A percentile compares a stretch with the other conserved stretches of the same genome.
Evolutionary conservation across 2,888 invertebrate species (phyloP).

Genomic region (Drosophila barbarae): DNA sequence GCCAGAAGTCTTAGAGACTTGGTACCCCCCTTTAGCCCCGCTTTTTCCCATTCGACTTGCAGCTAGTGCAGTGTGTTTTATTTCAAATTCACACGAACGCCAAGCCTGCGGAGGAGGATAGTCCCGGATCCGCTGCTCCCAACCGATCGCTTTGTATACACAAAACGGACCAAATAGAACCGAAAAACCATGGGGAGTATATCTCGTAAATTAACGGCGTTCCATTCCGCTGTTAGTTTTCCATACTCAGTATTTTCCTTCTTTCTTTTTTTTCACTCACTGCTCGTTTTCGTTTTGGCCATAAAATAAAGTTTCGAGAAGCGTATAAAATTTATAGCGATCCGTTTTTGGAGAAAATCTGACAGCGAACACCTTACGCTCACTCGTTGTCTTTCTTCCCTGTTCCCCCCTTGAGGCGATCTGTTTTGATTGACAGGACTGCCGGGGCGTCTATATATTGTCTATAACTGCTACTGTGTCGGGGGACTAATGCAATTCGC

Average conservation of each 20-base stretch:
- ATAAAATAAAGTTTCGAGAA: constrained; percentile 73
- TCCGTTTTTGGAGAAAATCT: constrained; percentile 59
- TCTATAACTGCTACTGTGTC: constrained; percentile 22
- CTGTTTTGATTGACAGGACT: constrained; percentile 71
- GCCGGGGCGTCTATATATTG: constrained; percentile 52
- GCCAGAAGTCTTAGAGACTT: too few species aligned
- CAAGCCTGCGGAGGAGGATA: constrained; percentile 16
- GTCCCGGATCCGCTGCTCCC: constrained; percentile 13
- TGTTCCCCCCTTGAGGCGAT: constrained; percentile 5
- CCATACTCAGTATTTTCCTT: constrained; percentile 11
- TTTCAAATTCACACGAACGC: constrained; percentile 68
- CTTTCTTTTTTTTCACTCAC: constrained; percentile 4
- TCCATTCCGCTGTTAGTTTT: constrained; percentile 37
- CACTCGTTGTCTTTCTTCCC: constrained; percentile 10
- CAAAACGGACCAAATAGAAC: constrained; percentile 37
- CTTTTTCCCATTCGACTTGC: neutral
- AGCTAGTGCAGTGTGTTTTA: constrained; percentile 62
- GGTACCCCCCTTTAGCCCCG: neutral
- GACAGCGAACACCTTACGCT: constrained; percentile 69
- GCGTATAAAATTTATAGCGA: constrained; percentile 72
- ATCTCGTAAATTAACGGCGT: constrained; percentile 75
- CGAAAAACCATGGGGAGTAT: constrained; percentile 67
- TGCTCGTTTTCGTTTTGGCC: constrained; percentile 36
- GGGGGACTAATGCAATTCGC: constrained; percentile 67
- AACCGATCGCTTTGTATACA: constrained; percentile 55